A percentile compares a stretch with the other conserved stretches of the same genome.
phyloP scores from a whole-genome alignment of 1,140 invertebrate genomes.

The Helicoverpa armigera region DNA sequence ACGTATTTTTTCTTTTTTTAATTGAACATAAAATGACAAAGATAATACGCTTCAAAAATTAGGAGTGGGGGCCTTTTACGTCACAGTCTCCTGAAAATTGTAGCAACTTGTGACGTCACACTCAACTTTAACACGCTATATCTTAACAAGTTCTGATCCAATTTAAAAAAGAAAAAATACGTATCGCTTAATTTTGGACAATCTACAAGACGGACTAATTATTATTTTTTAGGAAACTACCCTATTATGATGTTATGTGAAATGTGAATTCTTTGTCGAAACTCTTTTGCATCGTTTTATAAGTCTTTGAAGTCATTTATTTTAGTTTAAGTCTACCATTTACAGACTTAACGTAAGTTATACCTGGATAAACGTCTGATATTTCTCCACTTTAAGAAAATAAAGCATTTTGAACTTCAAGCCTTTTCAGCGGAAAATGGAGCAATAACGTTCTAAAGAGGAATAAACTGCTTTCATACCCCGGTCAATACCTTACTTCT shows the following conservation, averaged over 20 bases:
- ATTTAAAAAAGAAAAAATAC: too few species aligned
- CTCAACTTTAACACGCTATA: too few species aligned
- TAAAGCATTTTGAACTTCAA: neutral
- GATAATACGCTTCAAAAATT: too few species aligned
- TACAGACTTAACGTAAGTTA: neutral
- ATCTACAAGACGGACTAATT: too few species aligned
- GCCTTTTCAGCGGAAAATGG: neutral
- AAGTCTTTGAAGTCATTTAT: neutral
- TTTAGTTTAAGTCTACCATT: neutral
- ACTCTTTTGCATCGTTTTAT: neutral
- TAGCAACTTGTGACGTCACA: too few species aligned
- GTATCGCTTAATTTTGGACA: too few species aligned
- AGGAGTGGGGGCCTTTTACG: too few species aligned
- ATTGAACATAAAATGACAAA: too few species aligned
- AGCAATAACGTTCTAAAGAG: neutral
- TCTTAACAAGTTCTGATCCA: too few species aligned
- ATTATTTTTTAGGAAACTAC: too few species aligned
- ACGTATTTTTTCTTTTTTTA: too few species aligned
- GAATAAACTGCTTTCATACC: neutral
- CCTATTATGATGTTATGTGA: conserved; percentile 25
- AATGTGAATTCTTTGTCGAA: neutral
- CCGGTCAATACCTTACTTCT: neutral
- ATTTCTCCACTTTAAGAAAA: neutral
- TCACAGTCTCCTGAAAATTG: too few species aligned
- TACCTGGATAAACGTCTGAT: neutral